Evolutionary conservation across 2,113 vertebrate genomes (phyloP).

Genomic region (Poecile atricapillus): DNA sequence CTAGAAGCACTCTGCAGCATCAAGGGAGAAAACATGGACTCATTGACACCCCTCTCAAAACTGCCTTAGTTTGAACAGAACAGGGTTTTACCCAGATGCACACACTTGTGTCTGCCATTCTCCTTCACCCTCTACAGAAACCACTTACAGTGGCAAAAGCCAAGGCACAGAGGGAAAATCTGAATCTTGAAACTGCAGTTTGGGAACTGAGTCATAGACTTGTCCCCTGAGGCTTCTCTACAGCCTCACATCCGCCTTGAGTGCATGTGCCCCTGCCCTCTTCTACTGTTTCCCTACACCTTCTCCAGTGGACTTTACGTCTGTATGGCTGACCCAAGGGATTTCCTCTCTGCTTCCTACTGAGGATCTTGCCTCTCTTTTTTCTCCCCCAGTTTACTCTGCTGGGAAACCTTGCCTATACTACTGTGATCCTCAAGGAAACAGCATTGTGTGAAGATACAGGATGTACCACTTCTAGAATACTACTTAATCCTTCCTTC

Average conservation of each 20-base stretch:
- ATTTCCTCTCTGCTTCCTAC: not conserved
- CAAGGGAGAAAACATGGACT: not conserved
- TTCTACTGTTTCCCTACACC: not conserved
- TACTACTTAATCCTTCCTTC: not conserved
- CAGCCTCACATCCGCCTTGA: not conserved
- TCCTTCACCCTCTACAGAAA: not conserved
- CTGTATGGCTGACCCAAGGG: not conserved
- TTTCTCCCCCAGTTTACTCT: not conserved
- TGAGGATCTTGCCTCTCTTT: not conserved
- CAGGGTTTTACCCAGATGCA: not conserved
- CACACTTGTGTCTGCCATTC: not conserved
- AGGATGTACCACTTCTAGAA: not conserved
- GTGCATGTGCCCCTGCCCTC: not conserved
- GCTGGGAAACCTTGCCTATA: not conserved
- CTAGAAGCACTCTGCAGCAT: not conserved
- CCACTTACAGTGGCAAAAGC: not conserved
- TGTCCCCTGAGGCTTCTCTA: not conserved
- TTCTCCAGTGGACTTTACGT: not conserved
- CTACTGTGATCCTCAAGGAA: not conserved
- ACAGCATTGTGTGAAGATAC: not conserved
- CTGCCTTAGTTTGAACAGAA: not conserved
- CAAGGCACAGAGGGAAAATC: not conserved
- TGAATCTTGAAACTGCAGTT: not conserved
- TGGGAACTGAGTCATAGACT: not conserved
- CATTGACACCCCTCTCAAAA: not conserved